Evolutionary conservation across 2,888 invertebrate species (phyloP).

Genomic region (Bedellia somnulentella): DNA sequence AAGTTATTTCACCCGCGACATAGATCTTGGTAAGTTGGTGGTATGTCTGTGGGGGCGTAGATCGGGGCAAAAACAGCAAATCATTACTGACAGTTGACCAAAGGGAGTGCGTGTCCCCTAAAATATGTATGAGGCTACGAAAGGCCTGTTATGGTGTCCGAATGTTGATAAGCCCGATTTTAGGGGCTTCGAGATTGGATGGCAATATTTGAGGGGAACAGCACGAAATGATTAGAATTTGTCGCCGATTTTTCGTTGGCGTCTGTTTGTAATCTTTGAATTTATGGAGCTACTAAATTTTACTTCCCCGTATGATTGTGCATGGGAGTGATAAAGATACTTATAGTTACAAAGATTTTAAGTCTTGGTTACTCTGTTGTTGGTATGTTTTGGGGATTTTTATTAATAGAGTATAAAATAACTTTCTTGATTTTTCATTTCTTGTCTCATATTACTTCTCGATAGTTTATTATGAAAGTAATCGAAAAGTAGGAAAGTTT

Average conservation of each 20-base stretch:
- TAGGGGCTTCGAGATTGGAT: no score
- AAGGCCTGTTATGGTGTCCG: conserved; percentile 60
- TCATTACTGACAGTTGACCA: conserved; percentile 63
- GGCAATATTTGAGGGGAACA: conserved; percentile 25
- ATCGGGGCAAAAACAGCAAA: conserved; percentile 48
- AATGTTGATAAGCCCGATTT: conserved; percentile 59
- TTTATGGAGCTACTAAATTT: no score
- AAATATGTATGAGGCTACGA: conserved; percentile 57
- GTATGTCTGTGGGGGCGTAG: conserved; percentile 33
- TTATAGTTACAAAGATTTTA: no score
- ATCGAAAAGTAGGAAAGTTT: no score
- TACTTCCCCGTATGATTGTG: no score
- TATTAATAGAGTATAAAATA: no score
- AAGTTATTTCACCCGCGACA: conserved; percentile 4
- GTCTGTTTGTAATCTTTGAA: conserved; percentile 1
- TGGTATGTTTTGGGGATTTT: no score
- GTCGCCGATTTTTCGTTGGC: conserved; percentile 16
- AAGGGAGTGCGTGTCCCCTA: conserved; percentile 49
- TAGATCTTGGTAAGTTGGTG: conserved; percentile 19
- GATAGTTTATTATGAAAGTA: no score
- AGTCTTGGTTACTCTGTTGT: no score
- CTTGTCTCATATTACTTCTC: no score
- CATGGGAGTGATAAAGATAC: no score
- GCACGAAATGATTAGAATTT: conserved; percentile 40
- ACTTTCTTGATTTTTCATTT: no score